phyloP scores from a whole-genome alignment of 2,888 invertebrate genomes.

The Tupiocoris notatus region DNA sequence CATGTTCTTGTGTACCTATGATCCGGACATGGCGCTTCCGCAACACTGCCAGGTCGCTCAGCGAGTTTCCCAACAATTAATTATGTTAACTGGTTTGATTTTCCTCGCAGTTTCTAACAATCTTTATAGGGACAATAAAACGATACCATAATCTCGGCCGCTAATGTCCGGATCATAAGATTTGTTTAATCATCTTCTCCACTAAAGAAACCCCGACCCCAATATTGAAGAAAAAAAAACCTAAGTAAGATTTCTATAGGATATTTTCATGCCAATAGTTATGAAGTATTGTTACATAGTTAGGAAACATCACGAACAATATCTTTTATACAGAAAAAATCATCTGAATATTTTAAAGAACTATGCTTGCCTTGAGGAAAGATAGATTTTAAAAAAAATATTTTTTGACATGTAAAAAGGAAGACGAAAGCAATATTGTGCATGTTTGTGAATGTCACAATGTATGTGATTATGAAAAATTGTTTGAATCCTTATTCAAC shows the following conservation, averaged over 20 bases:
- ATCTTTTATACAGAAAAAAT: constrained; percentile 49
- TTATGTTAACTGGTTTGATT: constrained; percentile 4
- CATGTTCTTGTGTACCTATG: constrained; percentile 25
- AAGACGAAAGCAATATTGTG: constrained; percentile 49
- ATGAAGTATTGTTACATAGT: constrained; percentile 47
- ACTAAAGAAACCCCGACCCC: constrained; percentile 33
- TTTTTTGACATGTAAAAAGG: constrained; percentile 48
- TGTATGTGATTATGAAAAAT: constrained; percentile 13
- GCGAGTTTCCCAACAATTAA: no score
- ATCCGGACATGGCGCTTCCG: constrained; percentile 42
- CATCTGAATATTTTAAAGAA: constrained; percentile 47
- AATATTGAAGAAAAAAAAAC: constrained; percentile 34
- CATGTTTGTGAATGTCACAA: constrained; percentile 46
- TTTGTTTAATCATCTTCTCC: constrained; percentile 17
- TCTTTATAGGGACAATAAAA: constrained; percentile 36
- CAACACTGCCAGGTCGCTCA: constrained; percentile 44
- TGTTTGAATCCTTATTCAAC: no score
- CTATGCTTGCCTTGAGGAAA: constrained; percentile 49
- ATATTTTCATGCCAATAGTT: constrained; percentile 48
- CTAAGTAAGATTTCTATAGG: constrained; percentile 42
- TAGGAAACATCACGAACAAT: constrained; percentile 48
- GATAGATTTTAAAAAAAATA: constrained; percentile 48
- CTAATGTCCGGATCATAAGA: constrained; percentile 22
- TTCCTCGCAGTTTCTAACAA: neutral
- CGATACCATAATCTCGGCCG: neutral